A percentile compares a stretch with the other conserved stretches of the same genome.
Evolutionary conservation across 2,113 vertebrate species (phyloP).

Genomic region (Lethenteron camtschaticum): DNA sequence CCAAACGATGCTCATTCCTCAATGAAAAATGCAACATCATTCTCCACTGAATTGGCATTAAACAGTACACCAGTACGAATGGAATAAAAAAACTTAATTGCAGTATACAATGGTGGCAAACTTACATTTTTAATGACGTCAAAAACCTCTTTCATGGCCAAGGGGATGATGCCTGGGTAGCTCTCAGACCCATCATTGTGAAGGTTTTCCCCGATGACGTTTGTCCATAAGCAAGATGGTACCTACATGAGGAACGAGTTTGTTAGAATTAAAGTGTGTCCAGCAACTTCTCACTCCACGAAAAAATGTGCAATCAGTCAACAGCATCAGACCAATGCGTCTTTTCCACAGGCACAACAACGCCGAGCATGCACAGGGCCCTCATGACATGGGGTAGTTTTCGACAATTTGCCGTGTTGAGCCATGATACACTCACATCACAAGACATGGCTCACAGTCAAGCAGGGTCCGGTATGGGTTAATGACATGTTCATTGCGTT

Average conservation of each 20-base stretch:
- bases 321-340: too few species aligned
- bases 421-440: too few species aligned
- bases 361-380: too few species aligned
- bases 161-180: constrained; percentile 45
- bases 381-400: too few species aligned
- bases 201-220: constrained; percentile 89
- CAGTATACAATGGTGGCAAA: neutral
- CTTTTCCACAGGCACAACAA: too few species aligned
- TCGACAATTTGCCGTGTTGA: too few species aligned
- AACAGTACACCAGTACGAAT: neutral
- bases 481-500: too few species aligned
- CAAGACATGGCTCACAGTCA: too few species aligned
- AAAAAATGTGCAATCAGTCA: too few species aligned
- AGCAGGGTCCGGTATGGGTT: too few species aligned
- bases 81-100: neutral
- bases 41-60: neutral
- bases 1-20: neutral
- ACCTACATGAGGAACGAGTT: constrained; percentile 22
- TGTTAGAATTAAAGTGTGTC: too few species aligned
- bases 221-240: constrained; percentile 93
- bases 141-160: constrained; percentile 70
- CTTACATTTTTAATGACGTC: constrained; percentile 52
- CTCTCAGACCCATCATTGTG: constrained; percentile 59
- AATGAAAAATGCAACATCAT: neutral
- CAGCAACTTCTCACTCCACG: too few species aligned